Evolutionary conservation across 2,797 vertebrate species (phyloP), one percentile per base, ranked within the genome.

Genomic region (Sparus aurata): DNA sequence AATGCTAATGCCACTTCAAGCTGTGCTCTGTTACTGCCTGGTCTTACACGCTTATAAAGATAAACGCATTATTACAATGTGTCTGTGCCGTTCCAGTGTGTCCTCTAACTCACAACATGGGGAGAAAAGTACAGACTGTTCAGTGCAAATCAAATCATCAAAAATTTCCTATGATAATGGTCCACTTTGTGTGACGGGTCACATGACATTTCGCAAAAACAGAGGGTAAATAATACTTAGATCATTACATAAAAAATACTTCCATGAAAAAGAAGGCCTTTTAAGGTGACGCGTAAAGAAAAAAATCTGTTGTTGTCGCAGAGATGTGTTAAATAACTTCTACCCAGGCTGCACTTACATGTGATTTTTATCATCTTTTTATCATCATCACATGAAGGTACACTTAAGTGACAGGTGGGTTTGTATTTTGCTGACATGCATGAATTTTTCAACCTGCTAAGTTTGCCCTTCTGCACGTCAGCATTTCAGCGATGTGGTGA

Each of bases 41-140:
- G 60, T n/a, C 18, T 53, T 64, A 65, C 79, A 85, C 38, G 34
- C 85, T 87, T 79, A 58, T 63, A 16, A 77, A 77, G 72, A 80
- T 75, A 85, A 79, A 86, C 69, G 43, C 80, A 84, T 75, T 79
- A 79, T 76, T 79, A 79, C 58, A 91, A 49, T 70, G 80, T 77
- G 50, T 79, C 63, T 72, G 12, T 69, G 54, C 47, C 68, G 54
- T 69, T 17, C 38, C 57, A 65, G 54, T 9, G 18, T 77, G 84
- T 79, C 73, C 61, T 73, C 50, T 13, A 70, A 64, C 66, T 46
- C 43, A 30, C 0, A 12, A 52, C 49, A 72, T 23, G 52, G 18
- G 58, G 11, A 59, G 20, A 54, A 54, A 71, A 77, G 81, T 13
- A 85, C 83, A 85, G 55, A 46, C 38, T 86, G 91, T 90, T 72